A percentile compares a stretch with the other conserved stretches of the same genome.
Evolutionary conservation across 2,888 invertebrate species (phyloP).

Genomic region (Bedellia somnulentella): DNA sequence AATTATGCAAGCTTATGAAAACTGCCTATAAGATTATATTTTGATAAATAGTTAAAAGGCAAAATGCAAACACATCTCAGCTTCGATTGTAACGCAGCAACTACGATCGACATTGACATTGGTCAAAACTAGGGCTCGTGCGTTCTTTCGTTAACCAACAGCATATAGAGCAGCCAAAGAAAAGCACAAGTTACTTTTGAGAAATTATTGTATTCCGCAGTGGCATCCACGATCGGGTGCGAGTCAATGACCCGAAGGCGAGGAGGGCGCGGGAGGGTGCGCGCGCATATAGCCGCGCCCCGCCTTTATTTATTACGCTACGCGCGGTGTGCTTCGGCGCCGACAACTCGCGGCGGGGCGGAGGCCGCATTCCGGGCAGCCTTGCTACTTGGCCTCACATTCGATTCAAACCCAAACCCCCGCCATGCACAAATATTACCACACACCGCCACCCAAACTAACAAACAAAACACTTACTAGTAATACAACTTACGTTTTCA

Average conservation of each 20-base stretch:
- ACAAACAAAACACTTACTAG: constrained; percentile 44
- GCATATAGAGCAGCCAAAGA: not conserved
- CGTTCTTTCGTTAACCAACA: constrained; percentile 23
- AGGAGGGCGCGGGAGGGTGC: constrained; percentile 47
- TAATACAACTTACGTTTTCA: constrained; percentile 40
- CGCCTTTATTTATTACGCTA: constrained; percentile 61
- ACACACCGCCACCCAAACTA: constrained; percentile 24
- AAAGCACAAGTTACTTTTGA: constrained; percentile 18
- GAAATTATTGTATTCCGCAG: constrained; percentile 39
- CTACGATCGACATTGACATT: constrained; percentile 54
- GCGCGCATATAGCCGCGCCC: constrained; percentile 58
- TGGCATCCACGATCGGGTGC: constrained; percentile 25
- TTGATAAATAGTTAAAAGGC: too few relatives aligned
- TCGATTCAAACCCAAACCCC: constrained; percentile 24
- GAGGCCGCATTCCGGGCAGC: constrained; percentile 14
- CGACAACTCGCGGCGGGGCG: constrained; percentile 24
- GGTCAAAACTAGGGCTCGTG: constrained; percentile 21
- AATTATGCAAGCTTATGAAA: too few relatives aligned
- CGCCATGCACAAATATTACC: constrained; percentile 40
- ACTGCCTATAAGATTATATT: too few relatives aligned
- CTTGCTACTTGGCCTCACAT: too few relatives aligned
- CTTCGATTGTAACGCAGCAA: too few relatives aligned
- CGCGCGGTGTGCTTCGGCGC: constrained; percentile 37
- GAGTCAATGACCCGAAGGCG: constrained; percentile 54
- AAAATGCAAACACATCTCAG: not conserved